These are phyloP conservation scores for Beris morrisii DNA, from an alignment of 2,888 invertebrate genomes.

Conservation along the genomic window DNA sequence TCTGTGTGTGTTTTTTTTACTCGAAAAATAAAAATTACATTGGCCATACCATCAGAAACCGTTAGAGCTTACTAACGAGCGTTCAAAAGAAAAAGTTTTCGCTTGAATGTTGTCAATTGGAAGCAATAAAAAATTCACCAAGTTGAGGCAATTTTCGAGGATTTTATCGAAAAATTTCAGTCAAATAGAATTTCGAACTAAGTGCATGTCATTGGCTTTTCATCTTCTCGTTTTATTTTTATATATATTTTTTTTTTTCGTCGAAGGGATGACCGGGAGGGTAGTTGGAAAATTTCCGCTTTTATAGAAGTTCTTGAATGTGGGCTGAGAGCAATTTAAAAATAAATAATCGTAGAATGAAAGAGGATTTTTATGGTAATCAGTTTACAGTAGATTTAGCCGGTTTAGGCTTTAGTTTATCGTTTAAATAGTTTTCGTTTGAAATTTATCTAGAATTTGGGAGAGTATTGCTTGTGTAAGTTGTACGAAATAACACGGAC, in stretches of 20 bases:
- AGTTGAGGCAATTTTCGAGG: conserved; percentile 41
- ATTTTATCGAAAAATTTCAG: conserved; percentile 44
- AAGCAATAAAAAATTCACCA: conserved; percentile 37
- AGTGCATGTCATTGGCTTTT: conserved; percentile 42
- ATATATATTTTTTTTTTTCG: conserved; percentile 5
- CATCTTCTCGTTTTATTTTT: conserved; percentile 27
- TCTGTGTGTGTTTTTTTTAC: conserved; percentile 15
- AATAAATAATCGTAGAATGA: conserved; percentile 8
- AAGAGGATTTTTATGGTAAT: conserved; percentile 12
- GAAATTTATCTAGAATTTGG: no score
- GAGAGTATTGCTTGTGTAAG: no score
- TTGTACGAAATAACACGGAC: no score
- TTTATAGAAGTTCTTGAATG: conserved; percentile 5
- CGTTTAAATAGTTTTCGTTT: no score
- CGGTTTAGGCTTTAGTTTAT: no score
- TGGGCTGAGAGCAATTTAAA: conserved; percentile 19
- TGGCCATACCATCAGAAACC: conserved; percentile 32
- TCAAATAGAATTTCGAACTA: conserved; percentile 41
- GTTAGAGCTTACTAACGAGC: conserved; percentile 37
- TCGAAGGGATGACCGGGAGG: conserved; percentile 1
- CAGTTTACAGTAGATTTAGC: conserved; percentile 1
- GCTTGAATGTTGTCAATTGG: conserved; percentile 38
- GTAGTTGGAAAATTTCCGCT: conserved; percentile 12
- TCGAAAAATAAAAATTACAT: conserved; percentile 34
- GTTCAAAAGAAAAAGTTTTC: conserved; percentile 38